Evolutionary conservation across 2,888 invertebrate species (phyloP).

Genomic region (Eupeodes latifasciatus): DNA sequence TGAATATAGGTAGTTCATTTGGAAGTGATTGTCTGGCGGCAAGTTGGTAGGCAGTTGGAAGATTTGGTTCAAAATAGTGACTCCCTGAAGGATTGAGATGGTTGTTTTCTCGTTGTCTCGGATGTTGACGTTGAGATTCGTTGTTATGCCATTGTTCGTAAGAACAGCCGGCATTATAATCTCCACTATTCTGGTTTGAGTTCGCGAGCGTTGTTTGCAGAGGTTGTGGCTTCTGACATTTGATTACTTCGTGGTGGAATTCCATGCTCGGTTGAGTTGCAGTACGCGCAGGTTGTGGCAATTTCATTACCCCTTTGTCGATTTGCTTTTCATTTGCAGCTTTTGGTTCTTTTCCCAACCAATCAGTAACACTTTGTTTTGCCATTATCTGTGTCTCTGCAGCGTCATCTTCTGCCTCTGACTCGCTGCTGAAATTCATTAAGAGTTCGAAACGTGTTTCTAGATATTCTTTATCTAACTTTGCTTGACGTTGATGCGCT

Average conservation of each 20-base stretch:
- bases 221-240: neutral
- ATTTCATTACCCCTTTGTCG: neutral
- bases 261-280: conserved; percentile 5
- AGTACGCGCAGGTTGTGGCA: neutral
- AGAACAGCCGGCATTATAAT: too few species aligned
- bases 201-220: too few species aligned
- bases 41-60: conserved; percentile 11
- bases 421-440: too few species aligned
- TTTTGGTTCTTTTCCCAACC: conserved; percentile 9
- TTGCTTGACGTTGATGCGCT: neutral
- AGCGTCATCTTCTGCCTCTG: neutral
- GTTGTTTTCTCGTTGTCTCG: neutral
- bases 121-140: neutral
- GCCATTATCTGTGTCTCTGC: neutral
- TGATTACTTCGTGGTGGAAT: neutral
- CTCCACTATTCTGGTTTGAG: too few species aligned
- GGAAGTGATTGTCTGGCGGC: neutral
- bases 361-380: neutral
- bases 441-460: too few species aligned
- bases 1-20: neutral
- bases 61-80: conserved; percentile 10
- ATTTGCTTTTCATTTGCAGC: neutral
- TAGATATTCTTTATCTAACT: too few species aligned
- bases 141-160: too few species aligned
- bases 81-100: neutral